Conservation (phyloP, 64 coral and sea anemone genomes). For the Dendronephthya gigantea region DNA sequence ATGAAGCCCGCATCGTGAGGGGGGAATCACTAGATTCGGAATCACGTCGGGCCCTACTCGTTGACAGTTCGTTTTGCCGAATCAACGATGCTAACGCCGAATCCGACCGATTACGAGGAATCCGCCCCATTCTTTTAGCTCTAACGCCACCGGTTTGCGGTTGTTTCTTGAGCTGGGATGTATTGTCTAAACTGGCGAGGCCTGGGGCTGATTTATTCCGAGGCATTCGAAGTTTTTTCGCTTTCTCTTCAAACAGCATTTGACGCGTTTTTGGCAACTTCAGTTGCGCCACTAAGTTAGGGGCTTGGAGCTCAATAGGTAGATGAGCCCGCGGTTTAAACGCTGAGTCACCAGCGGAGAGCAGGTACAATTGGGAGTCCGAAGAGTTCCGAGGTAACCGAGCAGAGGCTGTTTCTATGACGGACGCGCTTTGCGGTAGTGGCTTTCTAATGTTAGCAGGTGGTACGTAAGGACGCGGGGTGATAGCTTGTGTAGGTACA, state of each 20-base stretch:
- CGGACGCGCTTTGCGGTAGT: background rate
- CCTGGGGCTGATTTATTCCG: slow-evolving; percentile 4
- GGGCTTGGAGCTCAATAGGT: slow-evolving; percentile 7
- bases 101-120: background rate
- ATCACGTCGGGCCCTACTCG: background rate
- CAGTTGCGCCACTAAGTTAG: background rate
- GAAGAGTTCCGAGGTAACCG: background rate
- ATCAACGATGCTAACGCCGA: background rate
- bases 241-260: background rate
- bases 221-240: background rate
- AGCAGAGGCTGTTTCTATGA: background rate
- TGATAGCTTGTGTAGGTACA: background rate
- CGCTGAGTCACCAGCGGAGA: background rate
- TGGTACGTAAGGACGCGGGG: background rate
- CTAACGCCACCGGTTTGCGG: background rate
- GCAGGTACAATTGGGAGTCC: background rate
- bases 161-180: background rate
- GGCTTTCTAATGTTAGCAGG: background rate
- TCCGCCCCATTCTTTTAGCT: background rate
- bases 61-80: background rate
- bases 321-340: background rate
- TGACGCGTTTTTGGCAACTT: background rate
- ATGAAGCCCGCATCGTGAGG: background rate
- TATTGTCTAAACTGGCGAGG: background rate
- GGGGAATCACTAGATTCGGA: background rate